Evolutionary conservation across 2,113 vertebrate species (phyloP).

Genomic region (Alligator mississippiensis): DNA sequence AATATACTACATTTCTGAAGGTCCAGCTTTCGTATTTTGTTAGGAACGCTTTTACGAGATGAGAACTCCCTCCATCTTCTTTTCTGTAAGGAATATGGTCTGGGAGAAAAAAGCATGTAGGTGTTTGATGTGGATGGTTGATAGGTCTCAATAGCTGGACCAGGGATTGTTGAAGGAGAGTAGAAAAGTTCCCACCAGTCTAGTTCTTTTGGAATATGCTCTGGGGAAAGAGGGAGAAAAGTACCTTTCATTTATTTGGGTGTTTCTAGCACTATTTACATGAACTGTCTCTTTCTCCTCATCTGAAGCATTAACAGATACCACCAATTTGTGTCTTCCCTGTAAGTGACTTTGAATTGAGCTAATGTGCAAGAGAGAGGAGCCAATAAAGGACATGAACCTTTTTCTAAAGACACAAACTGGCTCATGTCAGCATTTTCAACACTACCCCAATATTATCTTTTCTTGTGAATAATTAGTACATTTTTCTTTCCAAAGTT

Average conservation of each 20-base stretch:
- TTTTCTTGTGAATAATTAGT: slow-evolving; percentile 32
- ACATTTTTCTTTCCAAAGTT: slow-evolving; percentile 41
- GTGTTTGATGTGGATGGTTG: background rate
- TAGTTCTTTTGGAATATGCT: background rate
- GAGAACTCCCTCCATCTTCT: background rate
- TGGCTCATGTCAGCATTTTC: slow-evolving; percentile 29
- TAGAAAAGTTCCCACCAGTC: background rate
- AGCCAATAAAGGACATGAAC: background rate
- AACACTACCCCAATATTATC: slow-evolving; percentile 30
- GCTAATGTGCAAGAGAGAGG: slow-evolving; percentile 26
- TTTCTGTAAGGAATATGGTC: background rate
- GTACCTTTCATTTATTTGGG: background rate
- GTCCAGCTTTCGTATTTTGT: background rate
- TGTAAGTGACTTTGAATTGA: background rate
- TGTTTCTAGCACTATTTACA: background rate
- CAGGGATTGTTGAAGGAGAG: background rate
- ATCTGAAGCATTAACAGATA: background rate
- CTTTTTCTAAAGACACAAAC: background rate
- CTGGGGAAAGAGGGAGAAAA: background rate
- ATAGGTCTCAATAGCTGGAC: background rate
- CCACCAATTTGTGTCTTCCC: background rate
- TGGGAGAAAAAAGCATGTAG: background rate
- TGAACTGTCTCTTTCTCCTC: background rate
- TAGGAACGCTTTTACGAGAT: background rate
- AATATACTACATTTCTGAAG: background rate